Conservation (phyloP, 2,797 vertebrate species). For the Acipenser oxyrinchus region DNA sequence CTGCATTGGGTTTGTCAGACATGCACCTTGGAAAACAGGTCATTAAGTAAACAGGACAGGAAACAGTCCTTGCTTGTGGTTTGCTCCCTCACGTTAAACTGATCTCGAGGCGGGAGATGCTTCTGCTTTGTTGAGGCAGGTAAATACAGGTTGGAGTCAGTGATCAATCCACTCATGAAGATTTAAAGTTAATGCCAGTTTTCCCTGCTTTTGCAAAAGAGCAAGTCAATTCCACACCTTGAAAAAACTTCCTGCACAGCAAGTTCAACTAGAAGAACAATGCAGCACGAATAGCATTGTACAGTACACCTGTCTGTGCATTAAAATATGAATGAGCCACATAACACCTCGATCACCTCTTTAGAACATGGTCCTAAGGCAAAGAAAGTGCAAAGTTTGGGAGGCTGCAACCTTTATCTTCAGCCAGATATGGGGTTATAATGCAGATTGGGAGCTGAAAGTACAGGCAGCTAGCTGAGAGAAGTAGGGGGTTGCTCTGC, state of each 20-base stretch:
- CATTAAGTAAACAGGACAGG: too few species aligned
- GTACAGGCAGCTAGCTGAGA: too few species aligned
- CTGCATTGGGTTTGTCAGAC: too few species aligned
- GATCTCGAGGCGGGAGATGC: conserved; percentile 7
- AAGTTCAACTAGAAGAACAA: background rate
- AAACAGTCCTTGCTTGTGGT: too few species aligned
- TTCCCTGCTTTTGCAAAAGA: conserved; percentile 19
- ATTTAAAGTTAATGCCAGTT: conserved; percentile 22
- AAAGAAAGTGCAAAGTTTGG: background rate
- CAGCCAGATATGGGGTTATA: too few species aligned
- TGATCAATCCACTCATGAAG: conserved; percentile 20
- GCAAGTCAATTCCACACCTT: background rate
- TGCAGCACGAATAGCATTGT: background rate
- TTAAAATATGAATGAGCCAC: background rate
- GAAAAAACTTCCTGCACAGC: conserved; percentile 4
- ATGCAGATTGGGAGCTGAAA: too few species aligned
- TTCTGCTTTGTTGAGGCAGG: conserved; percentile 14
- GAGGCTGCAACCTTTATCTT: too few species aligned
- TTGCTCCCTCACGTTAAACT: too few species aligned
- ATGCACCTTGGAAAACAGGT: too few species aligned
- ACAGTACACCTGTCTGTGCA: background rate
- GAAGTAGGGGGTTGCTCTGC: too few species aligned
- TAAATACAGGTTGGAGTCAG: background rate
- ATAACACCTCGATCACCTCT: background rate
- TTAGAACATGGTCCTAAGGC: background rate